Base-by-base conservation (phyloP, 2,113 vertebrate species). In the Chamaea fasciata region DNA sequence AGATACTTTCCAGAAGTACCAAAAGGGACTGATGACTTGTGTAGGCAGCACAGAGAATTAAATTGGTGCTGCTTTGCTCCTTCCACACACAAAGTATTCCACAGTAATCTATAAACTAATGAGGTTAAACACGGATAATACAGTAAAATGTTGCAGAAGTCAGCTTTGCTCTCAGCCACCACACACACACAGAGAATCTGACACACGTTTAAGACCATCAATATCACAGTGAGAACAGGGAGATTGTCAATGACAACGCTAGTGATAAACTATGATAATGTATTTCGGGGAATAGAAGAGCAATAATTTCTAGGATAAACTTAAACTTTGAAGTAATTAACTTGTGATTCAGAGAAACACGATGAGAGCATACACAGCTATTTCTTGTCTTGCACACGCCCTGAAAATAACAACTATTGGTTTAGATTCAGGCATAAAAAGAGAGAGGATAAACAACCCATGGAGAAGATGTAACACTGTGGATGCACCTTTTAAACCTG, bases 1-100 rank as follows among this genome's bases (percentile, higher is more conserved):
- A 97, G 98, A 98, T 97, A 97, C 97, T 98, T 97, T 94, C 92
- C 85, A 91, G 76, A 92, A 91, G 87, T 84, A 67, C 93, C 71
- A 93, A 97, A 96, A 91, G 90, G 79, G 63, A 91, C 62, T 86
- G 96, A 93, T 95, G 92, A 96, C 93, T 96, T 95, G 84, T 91
- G 81, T 90, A 76, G 59, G 75, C 42, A 82, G 70, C n/a, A 87
- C n/a, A 86, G 82, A 93, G 77, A 95, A 97, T 92, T 82, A 52
- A 60, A 92, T 91, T 68, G 85, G 65, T 84, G 76, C 81, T 85
- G 22, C 76, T 68, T 52, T 56, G 55, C 20, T 96, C 59, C 95
- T 94, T 92, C 65, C 46, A 19, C 55, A 76, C 63, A 84, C 93
- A 80, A 85, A 75, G 15, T 83, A 87, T 94, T 71, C 90, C 39